Conservation (phyloP, 2,888 invertebrate species). For the Epirrita christyi region DNA sequence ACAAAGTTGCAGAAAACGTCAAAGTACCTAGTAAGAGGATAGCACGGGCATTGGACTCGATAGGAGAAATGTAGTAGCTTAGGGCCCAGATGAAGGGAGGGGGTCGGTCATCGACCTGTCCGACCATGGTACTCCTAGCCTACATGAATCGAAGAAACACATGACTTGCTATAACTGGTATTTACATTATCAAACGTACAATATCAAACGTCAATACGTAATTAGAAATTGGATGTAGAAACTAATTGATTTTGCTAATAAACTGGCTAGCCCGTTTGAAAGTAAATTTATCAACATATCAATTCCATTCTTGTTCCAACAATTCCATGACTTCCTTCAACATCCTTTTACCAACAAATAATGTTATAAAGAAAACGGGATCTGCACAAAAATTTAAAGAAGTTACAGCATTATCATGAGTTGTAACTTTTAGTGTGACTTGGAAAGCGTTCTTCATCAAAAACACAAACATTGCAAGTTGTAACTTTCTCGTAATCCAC, state of each 20-base stretch:
- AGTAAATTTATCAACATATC: neutral
- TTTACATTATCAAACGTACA: conserved; percentile 43
- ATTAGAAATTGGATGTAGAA: conserved; percentile 9
- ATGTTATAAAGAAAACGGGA: conserved; percentile 1
- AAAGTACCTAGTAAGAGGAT: conserved; percentile 48
- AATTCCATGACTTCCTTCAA: neutral
- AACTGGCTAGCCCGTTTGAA: neutral
- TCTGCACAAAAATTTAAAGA: neutral
- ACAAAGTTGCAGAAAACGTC: conserved; percentile 16
- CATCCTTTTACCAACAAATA: neutral
- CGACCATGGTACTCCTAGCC: conserved; percentile 80
- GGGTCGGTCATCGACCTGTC: conserved; percentile 68
- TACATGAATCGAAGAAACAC: conserved; percentile 53
- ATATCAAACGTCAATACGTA: conserved; percentile 31
- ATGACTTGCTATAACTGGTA: conserved; percentile 48
- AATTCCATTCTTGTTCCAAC: neutral
- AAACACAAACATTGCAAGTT: conserved; percentile 36
- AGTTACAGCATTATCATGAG: conserved; percentile 1
- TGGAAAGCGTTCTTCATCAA: conserved; percentile 28
- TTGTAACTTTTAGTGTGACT: conserved; percentile 6
- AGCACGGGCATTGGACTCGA: conserved; percentile 58
- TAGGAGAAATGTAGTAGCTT: conserved; percentile 70
- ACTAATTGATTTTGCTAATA: neutral
- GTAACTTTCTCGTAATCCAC: conserved; percentile 47
- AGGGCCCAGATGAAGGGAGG: conserved; percentile 62